Conservation (phyloP, 2,888 invertebrate genomes). For the Parelbella ahira region DNA sequence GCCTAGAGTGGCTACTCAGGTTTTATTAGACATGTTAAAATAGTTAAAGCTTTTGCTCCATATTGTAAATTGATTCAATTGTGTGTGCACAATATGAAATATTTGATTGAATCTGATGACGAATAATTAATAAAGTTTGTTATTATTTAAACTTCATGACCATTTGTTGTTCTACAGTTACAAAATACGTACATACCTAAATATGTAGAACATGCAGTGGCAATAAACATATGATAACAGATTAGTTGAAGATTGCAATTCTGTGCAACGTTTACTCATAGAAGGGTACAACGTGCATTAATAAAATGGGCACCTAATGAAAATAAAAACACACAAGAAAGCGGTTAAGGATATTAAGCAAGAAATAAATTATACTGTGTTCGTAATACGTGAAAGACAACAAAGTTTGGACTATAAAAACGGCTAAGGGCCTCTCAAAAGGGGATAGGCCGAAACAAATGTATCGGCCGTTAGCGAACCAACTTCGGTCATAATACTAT, state of each 20-base stretch:
- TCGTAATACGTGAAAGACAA: constrained; percentile 43
- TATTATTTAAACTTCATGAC: too few species aligned
- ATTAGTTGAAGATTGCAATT: too few species aligned
- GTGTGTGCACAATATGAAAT: too few species aligned
- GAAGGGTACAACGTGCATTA: background rate
- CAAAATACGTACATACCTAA: too few species aligned
- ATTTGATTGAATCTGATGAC: too few species aligned
- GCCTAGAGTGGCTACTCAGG: constrained; percentile 44
- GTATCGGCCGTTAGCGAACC: constrained; percentile 46
- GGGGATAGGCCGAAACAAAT: constrained; percentile 50
- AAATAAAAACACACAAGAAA: constrained; percentile 29
- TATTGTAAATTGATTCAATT: constrained; percentile 16
- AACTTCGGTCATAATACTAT: constrained; percentile 53
- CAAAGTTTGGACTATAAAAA: constrained; percentile 62
- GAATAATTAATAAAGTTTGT: too few species aligned
- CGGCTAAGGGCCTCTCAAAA: constrained; percentile 52
- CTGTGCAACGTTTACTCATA: too few species aligned
- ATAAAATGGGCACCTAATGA: constrained; percentile 20
- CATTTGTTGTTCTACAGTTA: too few species aligned
- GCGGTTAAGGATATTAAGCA: constrained; percentile 34
- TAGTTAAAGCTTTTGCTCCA: constrained; percentile 11
- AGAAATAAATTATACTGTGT: constrained; percentile 50
- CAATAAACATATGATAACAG: too few species aligned
- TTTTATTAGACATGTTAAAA: constrained; percentile 45
- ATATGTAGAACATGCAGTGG: too few species aligned